These are phyloP conservation scores for Nephotettix cincticeps DNA, from an alignment of 1,140 invertebrate genomes.

Conservation along the genomic window DNA sequence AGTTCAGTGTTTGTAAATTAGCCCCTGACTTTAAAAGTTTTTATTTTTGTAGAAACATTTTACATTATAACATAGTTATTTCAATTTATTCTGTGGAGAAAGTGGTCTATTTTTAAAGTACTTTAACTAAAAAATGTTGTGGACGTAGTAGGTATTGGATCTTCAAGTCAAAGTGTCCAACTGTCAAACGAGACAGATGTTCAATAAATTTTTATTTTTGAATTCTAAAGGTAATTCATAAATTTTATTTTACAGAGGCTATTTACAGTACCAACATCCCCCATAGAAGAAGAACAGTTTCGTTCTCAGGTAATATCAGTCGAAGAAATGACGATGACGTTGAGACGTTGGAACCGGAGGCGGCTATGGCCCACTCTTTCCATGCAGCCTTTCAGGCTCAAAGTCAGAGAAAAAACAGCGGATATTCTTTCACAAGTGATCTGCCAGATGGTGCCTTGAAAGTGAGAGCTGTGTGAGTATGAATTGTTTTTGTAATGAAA, in stretches of 20 bases:
- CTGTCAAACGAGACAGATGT: too few relatives aligned
- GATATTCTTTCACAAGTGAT: not conserved
- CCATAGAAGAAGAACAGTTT: slow-evolving; percentile 2
- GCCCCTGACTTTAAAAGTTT: too few relatives aligned
- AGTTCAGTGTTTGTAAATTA: too few relatives aligned
- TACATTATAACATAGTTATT: too few relatives aligned
- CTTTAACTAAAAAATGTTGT: too few relatives aligned
- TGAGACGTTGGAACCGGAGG: not conserved
- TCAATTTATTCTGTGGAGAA: too few relatives aligned
- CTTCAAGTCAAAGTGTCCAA: too few relatives aligned
- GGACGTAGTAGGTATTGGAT: too few relatives aligned
- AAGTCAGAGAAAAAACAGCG: not conserved
- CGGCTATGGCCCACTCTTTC: not conserved
- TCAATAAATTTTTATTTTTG: too few relatives aligned
- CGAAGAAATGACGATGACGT: not conserved
- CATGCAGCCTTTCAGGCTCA: not conserved
- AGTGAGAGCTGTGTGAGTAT: not conserved
- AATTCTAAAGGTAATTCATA: not conserved
- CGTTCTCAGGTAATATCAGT: not conserved
- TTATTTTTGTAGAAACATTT: too few relatives aligned
- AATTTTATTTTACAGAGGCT: not conserved
- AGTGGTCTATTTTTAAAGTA: too few relatives aligned
- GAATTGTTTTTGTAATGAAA: not conserved
- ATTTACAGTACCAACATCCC: not conserved
- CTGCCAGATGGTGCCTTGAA: slow-evolving; percentile 8